A percentile compares a stretch with the other conserved stretches of the same genome.
Evolutionary conservation across 1,140 invertebrate species (phyloP).

Genomic region (Sipha flava): DNA sequence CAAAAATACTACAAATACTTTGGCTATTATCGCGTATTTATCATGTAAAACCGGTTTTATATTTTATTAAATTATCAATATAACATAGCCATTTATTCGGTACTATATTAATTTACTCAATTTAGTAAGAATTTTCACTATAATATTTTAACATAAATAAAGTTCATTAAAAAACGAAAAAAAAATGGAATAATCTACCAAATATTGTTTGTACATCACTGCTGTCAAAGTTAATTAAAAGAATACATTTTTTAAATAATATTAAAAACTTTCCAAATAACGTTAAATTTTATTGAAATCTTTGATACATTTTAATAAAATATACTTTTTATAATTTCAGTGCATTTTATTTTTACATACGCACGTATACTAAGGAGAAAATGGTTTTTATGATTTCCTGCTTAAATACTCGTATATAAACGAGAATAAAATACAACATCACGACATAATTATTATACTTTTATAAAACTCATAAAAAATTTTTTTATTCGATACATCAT

Average conservation of each 20-base stretch:
- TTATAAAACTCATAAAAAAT: neutral
- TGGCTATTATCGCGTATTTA: neutral
- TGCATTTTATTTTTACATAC: neutral
- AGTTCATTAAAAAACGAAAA: neutral
- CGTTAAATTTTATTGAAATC: no score
- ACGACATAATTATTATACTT: neutral
- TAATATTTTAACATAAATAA: no score
- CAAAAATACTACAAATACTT: constrained; percentile 29
- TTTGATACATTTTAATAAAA: no score
- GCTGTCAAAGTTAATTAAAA: neutral
- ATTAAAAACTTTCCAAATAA: neutral
- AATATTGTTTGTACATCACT: no score
- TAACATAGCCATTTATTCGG: neutral
- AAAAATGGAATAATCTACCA: neutral
- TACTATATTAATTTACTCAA: no score
- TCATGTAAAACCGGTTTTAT: neutral
- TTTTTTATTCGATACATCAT: neutral
- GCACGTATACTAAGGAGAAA: neutral
- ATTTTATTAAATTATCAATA: constrained; percentile 8
- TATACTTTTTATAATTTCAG: no score
- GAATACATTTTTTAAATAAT: neutral
- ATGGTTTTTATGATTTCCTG: neutral
- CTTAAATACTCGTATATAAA: no score
- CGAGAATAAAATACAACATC: neutral
- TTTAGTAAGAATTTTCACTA: no score